Base-by-base conservation (phyloP, 2,113 vertebrate genomes). In the Neofelis nebulosa region DNA sequence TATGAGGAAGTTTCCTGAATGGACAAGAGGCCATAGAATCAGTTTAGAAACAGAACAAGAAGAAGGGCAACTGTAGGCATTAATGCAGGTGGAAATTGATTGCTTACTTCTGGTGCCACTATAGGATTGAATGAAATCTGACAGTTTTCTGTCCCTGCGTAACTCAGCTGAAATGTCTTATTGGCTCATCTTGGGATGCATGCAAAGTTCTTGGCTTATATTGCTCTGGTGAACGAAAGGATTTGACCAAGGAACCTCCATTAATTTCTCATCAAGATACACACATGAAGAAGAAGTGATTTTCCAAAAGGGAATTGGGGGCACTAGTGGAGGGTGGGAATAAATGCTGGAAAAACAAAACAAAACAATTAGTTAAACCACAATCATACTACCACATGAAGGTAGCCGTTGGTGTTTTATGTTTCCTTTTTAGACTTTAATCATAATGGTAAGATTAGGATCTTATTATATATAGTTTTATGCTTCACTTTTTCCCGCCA, bases 371-470 rank as follows among this genome's bases (percentile, higher is more conserved):
- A 82, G 68, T 82, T 76, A 61, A 95, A 71, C 7, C 63, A 76
- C 55, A 82, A 31, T 71, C 3, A 80, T 80, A 19, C 7, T 18
- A 31, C 11, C 36, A 85, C 21, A 55, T 41, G 65, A 36, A 29
- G 25, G 63, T 84, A 80, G 48, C 18, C 48, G 14, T 45, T 45
- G 10, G 23, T 86, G 31, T 23, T 93, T 95, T 87, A 21, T 83
- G 23, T 84, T 91, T 91, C 38, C 45, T 84, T 95, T 69, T 45
- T n/a, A 95, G 82, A 38, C 14, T 82, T 81, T 84, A 69, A 94
- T 89, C 55, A n/a, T 71, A 79, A 79, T 41, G 80, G 31, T 65
- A 71, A 89, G 87, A 94, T 84, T 88, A 80, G 14, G 27, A 74
- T 48, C 41, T 91, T 83, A 80, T 52, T 83, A 36, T 66, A 78